Conservation (phyloP, 2,888 invertebrate species). For the Amiota mariae region DNA sequence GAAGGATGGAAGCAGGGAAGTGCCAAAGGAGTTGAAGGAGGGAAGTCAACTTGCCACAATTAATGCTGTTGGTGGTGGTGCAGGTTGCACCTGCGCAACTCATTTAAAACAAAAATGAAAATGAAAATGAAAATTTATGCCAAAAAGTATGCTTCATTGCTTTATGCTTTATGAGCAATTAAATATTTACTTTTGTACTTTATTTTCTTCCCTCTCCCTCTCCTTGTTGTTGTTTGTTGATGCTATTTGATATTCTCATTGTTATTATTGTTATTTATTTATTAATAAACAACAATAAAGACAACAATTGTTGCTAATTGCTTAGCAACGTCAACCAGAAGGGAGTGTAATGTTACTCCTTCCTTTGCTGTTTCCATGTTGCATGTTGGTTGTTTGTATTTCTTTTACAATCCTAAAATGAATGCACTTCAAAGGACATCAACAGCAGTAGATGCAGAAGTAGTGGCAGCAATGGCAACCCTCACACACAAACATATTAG, state of each 20-base stretch:
- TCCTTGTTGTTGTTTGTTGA: constrained; percentile 11
- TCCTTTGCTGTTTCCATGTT: no score
- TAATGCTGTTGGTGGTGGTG: background rate
- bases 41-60: no score
- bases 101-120: background rate
- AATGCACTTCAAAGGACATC: constrained; percentile 22
- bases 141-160: constrained; percentile 27
- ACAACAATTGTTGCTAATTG: constrained; percentile 21
- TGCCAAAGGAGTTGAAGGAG: no score
- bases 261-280: constrained; percentile 15
- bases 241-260: background rate
- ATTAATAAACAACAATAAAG: constrained; percentile 4
- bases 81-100: constrained; percentile 24
- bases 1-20: no score
- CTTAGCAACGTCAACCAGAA: constrained; percentile 12
- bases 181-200: constrained; percentile 10
- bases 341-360: background rate
- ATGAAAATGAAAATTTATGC: constrained; percentile 20
- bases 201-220: no score
- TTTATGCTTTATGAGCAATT: constrained; percentile 15
- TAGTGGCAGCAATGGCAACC: constrained; percentile 11
- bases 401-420: no score
- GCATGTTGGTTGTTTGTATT: no score
- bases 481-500: constrained; percentile 3
- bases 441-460: background rate